These are phyloP conservation scores for Aphrocallistes beatrix DNA, from an alignment of 37 sponge, comb jelly and placozoan genomes.

Conservation along the genomic window DNA sequence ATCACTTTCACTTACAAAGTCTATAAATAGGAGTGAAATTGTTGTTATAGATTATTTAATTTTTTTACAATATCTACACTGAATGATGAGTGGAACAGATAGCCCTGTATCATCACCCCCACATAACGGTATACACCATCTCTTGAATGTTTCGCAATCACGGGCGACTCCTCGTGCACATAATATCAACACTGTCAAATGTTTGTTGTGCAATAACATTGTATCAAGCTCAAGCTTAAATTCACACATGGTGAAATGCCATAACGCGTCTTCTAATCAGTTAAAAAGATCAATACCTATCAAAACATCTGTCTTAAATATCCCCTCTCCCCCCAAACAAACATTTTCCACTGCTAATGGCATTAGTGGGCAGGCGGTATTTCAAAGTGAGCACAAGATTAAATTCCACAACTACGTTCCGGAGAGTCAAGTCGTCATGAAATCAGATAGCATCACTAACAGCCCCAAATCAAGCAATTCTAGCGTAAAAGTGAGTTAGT, in stretches of 20 bases:
- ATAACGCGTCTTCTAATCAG: neutral
- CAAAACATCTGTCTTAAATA: neutral
- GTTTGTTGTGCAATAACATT: neutral
- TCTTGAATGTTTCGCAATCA: neutral
- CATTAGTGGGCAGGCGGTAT: neutral
- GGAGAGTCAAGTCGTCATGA: neutral
- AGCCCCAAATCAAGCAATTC: conserved; percentile 15
- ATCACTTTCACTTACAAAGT: neutral
- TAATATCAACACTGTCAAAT: neutral
- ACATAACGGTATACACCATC: neutral
- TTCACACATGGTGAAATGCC: neutral
- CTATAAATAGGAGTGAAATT: too few relatives aligned
- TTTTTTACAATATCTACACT: too few relatives aligned
- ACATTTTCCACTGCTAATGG: neutral
- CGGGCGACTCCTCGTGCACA: neutral
- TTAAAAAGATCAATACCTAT: neutral
- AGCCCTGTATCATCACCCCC: neutral
- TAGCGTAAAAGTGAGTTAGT: neutral
- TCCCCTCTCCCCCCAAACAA: neutral
- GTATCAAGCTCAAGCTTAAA: conserved; percentile 8
- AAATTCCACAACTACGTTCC: neutral
- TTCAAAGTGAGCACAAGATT: neutral
- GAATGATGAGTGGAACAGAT: neutral
- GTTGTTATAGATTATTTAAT: too few relatives aligned
- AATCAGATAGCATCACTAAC: neutral